Percentiles rank a stretch among this genome's conserved stretches.
These are phyloP conservation scores for Mormyrus hasselquistii DNA, from an alignment of 2,797 vertebrate genomes.

Conservation along the genomic window DNA sequence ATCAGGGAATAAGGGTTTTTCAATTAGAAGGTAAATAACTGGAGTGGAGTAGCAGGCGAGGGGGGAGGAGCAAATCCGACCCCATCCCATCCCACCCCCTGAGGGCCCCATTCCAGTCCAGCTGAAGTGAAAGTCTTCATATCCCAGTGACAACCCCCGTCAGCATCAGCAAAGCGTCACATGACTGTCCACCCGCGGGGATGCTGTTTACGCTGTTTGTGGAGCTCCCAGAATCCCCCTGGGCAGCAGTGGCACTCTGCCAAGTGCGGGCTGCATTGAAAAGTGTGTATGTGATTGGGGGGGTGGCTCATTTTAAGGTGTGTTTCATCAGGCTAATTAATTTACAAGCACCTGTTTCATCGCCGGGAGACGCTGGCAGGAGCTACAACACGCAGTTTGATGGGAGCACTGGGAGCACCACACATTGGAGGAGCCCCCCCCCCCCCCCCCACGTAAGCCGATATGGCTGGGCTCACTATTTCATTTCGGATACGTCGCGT, in stretches of 20 bases:
- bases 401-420: slow-evolving; percentile 43
- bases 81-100: slow-evolving; percentile 55
- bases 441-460: slow-evolving; percentile 1
- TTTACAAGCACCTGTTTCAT: slow-evolving; percentile 83
- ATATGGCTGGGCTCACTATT: neutral
- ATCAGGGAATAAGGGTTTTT: slow-evolving; percentile 81
- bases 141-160: slow-evolving; percentile 55
- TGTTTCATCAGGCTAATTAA: slow-evolving; percentile 83
- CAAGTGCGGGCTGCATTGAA: slow-evolving; percentile 62
- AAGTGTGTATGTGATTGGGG: slow-evolving; percentile 64
- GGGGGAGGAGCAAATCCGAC: slow-evolving; percentile 52
- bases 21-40: slow-evolving; percentile 85
- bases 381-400: slow-evolving; percentile 5
- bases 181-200: slow-evolving; percentile 81
- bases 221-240: slow-evolving; percentile 76
- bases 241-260: slow-evolving; percentile 71
- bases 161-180: slow-evolving; percentile 68
- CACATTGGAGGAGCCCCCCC: neutral
- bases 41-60: slow-evolving; percentile 53
- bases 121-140: slow-evolving; percentile 62
- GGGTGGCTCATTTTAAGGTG: slow-evolving; percentile 72
- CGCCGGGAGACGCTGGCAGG: slow-evolving; percentile 62
- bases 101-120: slow-evolving; percentile 48
- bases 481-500: neutral
- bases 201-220: slow-evolving; percentile 85